Evolutionary conservation across 1,140 invertebrate genomes (phyloP).

Genomic region (Carcinoscorpius rotundicauda): DNA sequence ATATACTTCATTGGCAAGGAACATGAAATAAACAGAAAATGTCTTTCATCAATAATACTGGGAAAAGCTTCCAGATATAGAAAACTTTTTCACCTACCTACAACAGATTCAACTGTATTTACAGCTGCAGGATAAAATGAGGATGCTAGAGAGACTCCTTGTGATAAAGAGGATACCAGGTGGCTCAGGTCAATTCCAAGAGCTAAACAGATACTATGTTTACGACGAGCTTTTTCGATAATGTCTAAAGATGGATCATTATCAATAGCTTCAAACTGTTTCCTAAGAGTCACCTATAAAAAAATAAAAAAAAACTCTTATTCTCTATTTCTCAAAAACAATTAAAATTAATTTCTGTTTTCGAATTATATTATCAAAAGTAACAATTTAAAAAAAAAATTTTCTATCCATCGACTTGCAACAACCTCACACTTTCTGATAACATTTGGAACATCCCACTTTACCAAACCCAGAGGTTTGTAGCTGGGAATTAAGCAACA

Average conservation of each 20-base stretch:
- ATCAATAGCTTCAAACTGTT: constrained; percentile 55
- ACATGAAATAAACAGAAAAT: too few species aligned
- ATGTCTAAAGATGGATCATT: constrained; percentile 49
- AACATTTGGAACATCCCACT: not conserved
- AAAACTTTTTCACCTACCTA: constrained; percentile 43
- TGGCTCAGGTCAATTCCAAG: constrained; percentile 33
- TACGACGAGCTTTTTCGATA: constrained; percentile 54
- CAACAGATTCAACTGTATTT: constrained; percentile 56
- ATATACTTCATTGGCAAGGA: too few species aligned
- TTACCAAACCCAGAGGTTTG: not conserved
- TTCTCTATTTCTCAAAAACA: not conserved
- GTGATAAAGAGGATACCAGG: constrained; percentile 21
- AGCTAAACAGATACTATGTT: constrained; percentile 50
- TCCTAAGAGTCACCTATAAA: constrained; percentile 39
- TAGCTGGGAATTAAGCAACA: too few species aligned
- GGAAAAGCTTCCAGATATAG: not conserved
- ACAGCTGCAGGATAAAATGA: constrained; percentile 46
- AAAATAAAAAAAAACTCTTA: not conserved
- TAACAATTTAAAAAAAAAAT: not conserved
- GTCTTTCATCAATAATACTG: too few species aligned
- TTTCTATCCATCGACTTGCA: not conserved
- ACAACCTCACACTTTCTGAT: not conserved
- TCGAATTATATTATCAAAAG: not conserved
- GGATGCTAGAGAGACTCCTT: constrained; percentile 39
- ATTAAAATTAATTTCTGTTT: not conserved